Base-by-base conservation (phyloP, 2,113 vertebrate species). In the Hydrolagus affinis region DNA sequence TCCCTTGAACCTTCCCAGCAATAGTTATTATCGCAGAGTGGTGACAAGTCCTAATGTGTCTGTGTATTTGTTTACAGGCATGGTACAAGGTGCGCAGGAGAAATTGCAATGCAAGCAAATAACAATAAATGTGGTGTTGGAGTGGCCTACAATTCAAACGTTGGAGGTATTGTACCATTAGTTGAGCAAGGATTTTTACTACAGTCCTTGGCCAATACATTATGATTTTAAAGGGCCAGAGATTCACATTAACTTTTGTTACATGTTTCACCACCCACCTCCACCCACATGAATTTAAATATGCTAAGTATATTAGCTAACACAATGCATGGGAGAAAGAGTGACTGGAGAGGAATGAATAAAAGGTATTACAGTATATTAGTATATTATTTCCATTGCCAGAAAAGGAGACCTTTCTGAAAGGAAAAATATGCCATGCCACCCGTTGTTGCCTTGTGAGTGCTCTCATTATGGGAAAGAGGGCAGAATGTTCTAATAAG, bases 51-150 rank as follows among this genome's bases (percentile, higher is more conserved):
- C 69, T 71, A 59, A 85, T 74, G 14, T 59, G 83, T 6, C 85
- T 66, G 7, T 30, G 25, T 86, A 56, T 89, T 88, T 88, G 86
- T 80, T 71, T 86, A 44, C 44, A 99, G 98, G 87, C 98, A 99
- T 56, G 98, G 98, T 15, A 99, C 98, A 15, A 92, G 97, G 71
- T 99, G 98, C 91, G 97, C 98, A 60, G 98, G 98, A 85, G 98
- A 99, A 91, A 98, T 99, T 85, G 96, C 96, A 23, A 99, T 99
- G 98, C 95, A 97, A 89, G 97, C 98, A 66, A 96, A 99, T 91
- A 99, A 99, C 90, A 92, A 93, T 85, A 99, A 99, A 91, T 99
- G 98, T 74, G 97, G 97, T 0, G 98, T 99, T n/a, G 98, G 98
- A 86, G 95, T 99, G 66, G 98, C 97, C 1, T 99, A 95, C 89